phyloP scores from a whole-genome alignment of 2,113 vertebrate species.

The Rynchops niger region DNA sequence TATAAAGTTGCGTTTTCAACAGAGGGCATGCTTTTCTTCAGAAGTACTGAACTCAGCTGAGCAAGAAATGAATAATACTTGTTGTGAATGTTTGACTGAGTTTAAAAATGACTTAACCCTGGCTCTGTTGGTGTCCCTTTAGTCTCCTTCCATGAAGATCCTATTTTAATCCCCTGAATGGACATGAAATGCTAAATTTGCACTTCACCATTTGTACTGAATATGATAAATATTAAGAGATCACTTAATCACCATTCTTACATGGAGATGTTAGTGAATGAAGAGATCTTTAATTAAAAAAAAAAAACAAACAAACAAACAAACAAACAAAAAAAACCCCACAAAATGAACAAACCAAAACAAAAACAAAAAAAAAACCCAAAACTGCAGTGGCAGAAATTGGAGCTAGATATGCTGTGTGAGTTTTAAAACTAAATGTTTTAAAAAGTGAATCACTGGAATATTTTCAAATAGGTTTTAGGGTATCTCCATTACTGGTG shows the following conservation, averaged over 20 bases:
- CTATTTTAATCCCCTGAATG: neutral
- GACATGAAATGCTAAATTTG: neutral
- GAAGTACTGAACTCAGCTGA: neutral
- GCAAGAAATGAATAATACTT: neutral
- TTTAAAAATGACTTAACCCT: neutral
- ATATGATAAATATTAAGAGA: neutral
- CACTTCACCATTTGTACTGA: neutral
- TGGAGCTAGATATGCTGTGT: neutral
- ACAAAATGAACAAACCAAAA: neutral
- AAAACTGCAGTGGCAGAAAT: neutral
- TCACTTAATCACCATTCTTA: neutral
- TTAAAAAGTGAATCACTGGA: neutral
- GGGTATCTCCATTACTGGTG: neutral
- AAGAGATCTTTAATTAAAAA: neutral
- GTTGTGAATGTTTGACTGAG: neutral
- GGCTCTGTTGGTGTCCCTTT: neutral
- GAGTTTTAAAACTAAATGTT: neutral
- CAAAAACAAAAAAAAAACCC: too few relatives aligned
- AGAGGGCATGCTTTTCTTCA: neutral
- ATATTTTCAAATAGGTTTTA: neutral
- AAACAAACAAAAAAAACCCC: neutral
- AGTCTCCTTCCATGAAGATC: neutral
- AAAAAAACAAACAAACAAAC: neutral
- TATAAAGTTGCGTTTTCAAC: neutral
- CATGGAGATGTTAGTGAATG: rapidly evolving